Evolutionary conservation across 2,888 invertebrate species (phyloP).

Genomic region (Limulus polyphemus): DNA sequence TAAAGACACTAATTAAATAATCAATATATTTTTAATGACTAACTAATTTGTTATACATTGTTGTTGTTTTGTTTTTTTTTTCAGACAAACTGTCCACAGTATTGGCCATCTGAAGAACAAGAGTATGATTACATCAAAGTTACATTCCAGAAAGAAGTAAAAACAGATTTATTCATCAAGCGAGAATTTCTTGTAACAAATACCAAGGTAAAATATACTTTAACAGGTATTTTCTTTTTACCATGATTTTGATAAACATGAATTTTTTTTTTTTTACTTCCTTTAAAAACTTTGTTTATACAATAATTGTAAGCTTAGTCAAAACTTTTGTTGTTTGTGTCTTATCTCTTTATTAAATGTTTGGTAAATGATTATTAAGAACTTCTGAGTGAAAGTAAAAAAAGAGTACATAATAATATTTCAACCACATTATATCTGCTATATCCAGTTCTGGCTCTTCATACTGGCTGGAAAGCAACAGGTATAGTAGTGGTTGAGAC

Average conservation of each 20-base stretch:
- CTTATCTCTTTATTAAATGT: too few species aligned
- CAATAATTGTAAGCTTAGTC: neutral
- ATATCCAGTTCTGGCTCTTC: too few species aligned
- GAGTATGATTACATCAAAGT: slow-evolving; percentile 75
- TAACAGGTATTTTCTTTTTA: neutral
- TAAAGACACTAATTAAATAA: too few species aligned
- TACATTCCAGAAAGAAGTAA: slow-evolving; percentile 77
- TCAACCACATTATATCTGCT: too few species aligned
- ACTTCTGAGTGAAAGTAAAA: too few species aligned
- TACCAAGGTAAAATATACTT: slow-evolving; percentile 44
- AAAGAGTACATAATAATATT: too few species aligned
- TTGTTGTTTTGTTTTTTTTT: neutral
- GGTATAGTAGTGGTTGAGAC: too few species aligned
- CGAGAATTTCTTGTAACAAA: slow-evolving; percentile 66
- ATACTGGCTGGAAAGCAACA: too few species aligned
- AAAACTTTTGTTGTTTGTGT: neutral
- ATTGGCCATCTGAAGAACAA: slow-evolving; percentile 68
- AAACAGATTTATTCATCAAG: slow-evolving; percentile 63
- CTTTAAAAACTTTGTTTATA: slow-evolving; percentile 2
- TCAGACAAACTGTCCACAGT: slow-evolving; percentile 67
- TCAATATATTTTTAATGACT: too few species aligned
- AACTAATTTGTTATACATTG: too few species aligned
- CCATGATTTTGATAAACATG: neutral
- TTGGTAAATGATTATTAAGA: too few species aligned
- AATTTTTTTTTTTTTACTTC: neutral